Evolutionary conservation across 2,888 invertebrate species (phyloP).

Genomic region (Operophtera brumata): DNA sequence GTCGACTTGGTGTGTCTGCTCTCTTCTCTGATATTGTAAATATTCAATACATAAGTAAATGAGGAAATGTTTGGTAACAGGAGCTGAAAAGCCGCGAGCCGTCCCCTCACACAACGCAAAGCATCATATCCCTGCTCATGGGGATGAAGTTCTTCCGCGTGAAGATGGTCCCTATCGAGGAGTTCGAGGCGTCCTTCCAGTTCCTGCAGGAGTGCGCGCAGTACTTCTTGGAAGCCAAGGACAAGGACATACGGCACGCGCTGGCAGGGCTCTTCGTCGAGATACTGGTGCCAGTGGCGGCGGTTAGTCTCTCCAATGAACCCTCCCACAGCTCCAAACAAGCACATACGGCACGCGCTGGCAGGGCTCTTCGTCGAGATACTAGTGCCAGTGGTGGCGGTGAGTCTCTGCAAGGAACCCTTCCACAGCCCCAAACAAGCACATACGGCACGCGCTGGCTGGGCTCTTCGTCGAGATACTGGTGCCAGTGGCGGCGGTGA

Average conservation of each 20-base stretch:
- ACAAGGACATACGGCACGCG: conserved; percentile 98
- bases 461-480: conserved; percentile 99
- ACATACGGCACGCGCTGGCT: conserved; percentile 98
- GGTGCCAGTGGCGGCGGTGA: conserved; percentile 98
- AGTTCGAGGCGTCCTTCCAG: conserved; percentile 98
- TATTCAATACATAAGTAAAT: too few species aligned
- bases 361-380: conserved; percentile 99
- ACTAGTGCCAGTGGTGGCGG: conserved; percentile 98
- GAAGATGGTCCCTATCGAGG: conserved; percentile 99
- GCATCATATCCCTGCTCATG: conserved; percentile 98
- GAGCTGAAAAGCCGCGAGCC: conserved; percentile 89
- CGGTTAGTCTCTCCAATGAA: too few species aligned
- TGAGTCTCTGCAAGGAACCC: too few species aligned
- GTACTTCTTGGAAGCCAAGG: conserved; percentile 98
- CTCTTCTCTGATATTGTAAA: too few species aligned
- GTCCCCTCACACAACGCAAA: conserved; percentile 93
- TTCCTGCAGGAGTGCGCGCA: conserved; percentile 99
- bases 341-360: conserved; percentile 98
- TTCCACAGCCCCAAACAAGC: too few species aligned
- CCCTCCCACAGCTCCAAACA: too few species aligned
- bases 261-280: conserved; percentile 99
- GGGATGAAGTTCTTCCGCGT: conserved; percentile 99
- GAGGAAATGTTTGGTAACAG: conserved; percentile 42
- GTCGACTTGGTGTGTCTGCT: too few species aligned
- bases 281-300: conserved; percentile 98